Evolutionary conservation across 2,888 invertebrate species (phyloP).

Genomic region (Aphrophora alni): DNA sequence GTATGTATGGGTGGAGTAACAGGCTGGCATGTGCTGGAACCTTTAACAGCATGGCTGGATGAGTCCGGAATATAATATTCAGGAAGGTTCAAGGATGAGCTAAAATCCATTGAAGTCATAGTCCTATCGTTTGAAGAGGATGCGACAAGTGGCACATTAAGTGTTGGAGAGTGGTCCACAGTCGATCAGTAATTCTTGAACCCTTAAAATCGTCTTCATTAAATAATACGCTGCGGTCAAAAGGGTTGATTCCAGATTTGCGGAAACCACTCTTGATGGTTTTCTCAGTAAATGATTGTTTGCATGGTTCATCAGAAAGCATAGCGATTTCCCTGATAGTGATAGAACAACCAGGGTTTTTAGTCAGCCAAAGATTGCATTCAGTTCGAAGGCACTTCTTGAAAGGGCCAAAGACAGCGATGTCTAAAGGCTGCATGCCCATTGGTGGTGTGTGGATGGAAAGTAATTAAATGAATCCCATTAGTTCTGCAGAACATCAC

Average conservation of each 20-base stretch:
- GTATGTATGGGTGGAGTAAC: too few species aligned
- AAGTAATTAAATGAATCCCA: not conserved
- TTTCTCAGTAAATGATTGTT: not conserved
- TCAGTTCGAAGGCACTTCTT: not conserved
- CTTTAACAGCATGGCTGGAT: too few species aligned
- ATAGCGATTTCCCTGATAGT: not conserved
- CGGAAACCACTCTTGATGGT: too few species aligned
- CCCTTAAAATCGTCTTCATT: not conserved
- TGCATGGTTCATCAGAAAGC: not conserved
- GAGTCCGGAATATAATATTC: too few species aligned
- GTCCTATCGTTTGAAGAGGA: too few species aligned
- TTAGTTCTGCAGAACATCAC: not conserved
- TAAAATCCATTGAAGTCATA: too few species aligned
- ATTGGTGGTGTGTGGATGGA: constrained; percentile 8
- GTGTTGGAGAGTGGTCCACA: too few species aligned
- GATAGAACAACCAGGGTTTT: not conserved
- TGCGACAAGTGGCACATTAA: too few species aligned
- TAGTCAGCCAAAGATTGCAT: not conserved
- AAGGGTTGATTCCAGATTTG: not conserved
- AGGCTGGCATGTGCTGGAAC: too few species aligned
- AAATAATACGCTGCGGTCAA: not conserved
- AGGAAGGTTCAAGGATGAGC: too few species aligned
- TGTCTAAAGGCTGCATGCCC: constrained; percentile 14
- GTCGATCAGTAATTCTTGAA: too few species aligned
- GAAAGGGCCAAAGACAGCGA: constrained; percentile 4